Evolutionary conservation across 2,797 vertebrate species (phyloP), one percentile per base, ranked within the genome.

Genomic region (Chelidonichthys spinosus): DNA sequence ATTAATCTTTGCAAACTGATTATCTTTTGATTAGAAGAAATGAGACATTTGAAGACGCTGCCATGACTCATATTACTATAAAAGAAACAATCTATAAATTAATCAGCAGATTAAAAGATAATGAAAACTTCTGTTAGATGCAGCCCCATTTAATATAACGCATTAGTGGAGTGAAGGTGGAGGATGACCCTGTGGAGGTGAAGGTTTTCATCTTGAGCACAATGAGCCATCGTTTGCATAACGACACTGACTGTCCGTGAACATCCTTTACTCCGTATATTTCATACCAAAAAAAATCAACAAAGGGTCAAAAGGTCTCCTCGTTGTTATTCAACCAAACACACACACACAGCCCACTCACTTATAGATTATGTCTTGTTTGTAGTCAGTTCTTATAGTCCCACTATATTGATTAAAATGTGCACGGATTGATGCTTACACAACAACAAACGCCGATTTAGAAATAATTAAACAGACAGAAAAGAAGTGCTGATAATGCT

Each of bases 281-380:
- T 67, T 63, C 49, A 68, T n/a, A 69, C 6, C 56, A 25, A 25
- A 25, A 25, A 58, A 70, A 76, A 73, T 78, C 39, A 55, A 69
- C 70, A 66, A 9, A 53, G 53, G n/a, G 50, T 66, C 18, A 74
- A 66, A 65, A 61, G 59, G 63, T 64, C 55, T 52, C 11, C 3
- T 50, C 35, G 39, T 25, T 7, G 4, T 47, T 68, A 52, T 69
- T 66, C 40, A 59, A 32, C 32, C n/a, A 68, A 25, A 25, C 40
- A 33, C 33, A 44, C 33, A 52, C 52, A 64, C n/a, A n/a, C 43
- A 60, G 63, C 62, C 67, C 60, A 80, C 60, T 40, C 73, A 50
- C 25, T 11, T 39, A 68, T 40, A 11, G 52, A 74, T 60, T 54
- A 37, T 10, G 25, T 9, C 44, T 33, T 46, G 36, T 53, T 61